Conservation (phyloP, 2,797 vertebrate species). For the Scomberomorus guttatus region DNA sequence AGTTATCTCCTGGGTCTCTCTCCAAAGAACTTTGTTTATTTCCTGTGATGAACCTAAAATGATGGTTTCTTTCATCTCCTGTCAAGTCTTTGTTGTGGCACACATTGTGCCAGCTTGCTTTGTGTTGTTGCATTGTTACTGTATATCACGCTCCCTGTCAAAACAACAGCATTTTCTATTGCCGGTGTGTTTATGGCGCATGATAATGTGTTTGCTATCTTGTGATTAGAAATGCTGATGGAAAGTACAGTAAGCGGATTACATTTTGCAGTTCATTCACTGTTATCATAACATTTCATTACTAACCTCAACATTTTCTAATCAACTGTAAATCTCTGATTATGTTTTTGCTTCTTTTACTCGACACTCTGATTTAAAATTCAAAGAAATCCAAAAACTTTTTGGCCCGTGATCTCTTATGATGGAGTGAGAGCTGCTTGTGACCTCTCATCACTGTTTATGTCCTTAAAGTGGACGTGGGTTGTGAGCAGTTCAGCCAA, state of each 20-base stretch:
- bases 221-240: not conserved
- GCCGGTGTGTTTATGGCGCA: constrained; percentile 6
- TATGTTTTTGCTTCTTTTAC: too few relatives aligned
- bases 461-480: not conserved
- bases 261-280: not conserved
- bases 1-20: constrained; percentile 22
- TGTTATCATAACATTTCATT: not conserved
- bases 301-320: not conserved
- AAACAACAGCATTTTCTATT: constrained; percentile 38
- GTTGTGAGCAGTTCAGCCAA: not conserved
- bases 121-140: constrained; percentile 41
- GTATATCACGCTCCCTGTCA: constrained; percentile 32
- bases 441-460: too few relatives aligned
- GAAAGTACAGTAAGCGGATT: not conserved
- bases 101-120: constrained; percentile 38
- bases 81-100: constrained; percentile 49
- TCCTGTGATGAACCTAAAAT: constrained; percentile 36
- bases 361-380: not conserved
- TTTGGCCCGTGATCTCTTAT: not conserved
- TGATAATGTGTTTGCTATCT: constrained; percentile 2
- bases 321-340: not conserved
- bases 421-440: not conserved
- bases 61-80: constrained; percentile 53
- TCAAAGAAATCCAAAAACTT: not conserved
- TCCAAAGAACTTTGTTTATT: constrained; percentile 38